These are phyloP conservation scores for Taurulus bubalis DNA, from an alignment of 2,113 vertebrate species.

Conservation along the genomic window DNA sequence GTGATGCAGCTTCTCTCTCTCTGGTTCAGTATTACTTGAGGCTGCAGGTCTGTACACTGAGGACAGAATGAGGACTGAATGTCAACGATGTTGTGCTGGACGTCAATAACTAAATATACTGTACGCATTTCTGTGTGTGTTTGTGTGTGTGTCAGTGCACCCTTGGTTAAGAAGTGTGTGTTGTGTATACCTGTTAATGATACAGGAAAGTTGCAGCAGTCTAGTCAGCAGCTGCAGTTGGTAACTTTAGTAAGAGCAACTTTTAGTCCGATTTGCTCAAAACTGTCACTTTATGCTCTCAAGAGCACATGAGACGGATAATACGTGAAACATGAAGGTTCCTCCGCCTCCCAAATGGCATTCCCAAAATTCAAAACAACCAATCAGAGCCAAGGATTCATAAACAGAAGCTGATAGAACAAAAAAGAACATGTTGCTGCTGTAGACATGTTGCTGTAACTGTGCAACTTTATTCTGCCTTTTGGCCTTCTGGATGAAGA, in stretches of 20 bases:
- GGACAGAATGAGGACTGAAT: neutral
- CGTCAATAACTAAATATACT: neutral
- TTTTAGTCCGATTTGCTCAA: neutral
- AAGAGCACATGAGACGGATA: no score
- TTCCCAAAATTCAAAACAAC: neutral
- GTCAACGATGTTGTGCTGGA: neutral
- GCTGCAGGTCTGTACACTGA: neutral
- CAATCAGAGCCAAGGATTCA: neutral
- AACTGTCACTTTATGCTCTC: neutral
- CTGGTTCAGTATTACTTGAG: neutral
- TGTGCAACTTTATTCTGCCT: no score
- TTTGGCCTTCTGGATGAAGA: no score
- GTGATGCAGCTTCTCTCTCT: no score
- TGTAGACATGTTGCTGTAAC: no score
- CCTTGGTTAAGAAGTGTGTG: neutral
- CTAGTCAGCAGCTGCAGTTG: no score
- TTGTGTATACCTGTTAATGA: neutral
- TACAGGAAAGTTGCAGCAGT: neutral
- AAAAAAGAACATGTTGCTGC: no score
- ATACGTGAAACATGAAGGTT: no score
- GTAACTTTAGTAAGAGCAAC: neutral
- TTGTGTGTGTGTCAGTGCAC: neutral
- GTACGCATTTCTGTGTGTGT: neutral
- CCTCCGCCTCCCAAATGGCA: no score
- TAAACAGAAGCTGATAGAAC: no score